Percentiles rank a stretch among this genome's conserved stretches.
phyloP scores from a whole-genome alignment of 2,113 vertebrate species.

The Zapus hudsonius region DNA sequence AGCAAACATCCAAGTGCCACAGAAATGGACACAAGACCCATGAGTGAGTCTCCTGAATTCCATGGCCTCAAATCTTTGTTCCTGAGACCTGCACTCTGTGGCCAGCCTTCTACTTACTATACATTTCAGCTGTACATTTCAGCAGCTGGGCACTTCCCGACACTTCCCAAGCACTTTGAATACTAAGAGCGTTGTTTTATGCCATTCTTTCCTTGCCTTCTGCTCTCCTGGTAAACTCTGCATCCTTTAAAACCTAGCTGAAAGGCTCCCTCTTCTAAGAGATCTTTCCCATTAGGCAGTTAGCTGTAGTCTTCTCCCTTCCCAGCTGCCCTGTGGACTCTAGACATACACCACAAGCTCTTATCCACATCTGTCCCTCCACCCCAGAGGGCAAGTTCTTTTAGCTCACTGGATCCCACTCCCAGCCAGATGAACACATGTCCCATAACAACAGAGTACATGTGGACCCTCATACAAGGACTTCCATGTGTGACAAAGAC shows the following conservation, averaged over 20 bases:
- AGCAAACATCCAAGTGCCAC: background rate
- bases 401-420: background rate
- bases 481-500: background rate
- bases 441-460: background rate
- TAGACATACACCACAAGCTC: rapidly evolving
- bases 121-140: background rate
- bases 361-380: background rate
- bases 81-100: background rate
- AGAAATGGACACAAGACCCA: background rate
- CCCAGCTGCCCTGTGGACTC: background rate
- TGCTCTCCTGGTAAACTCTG: background rate
- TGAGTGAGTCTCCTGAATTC: background rate
- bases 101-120: background rate
- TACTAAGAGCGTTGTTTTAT: background rate
- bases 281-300: background rate
- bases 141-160: background rate
- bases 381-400: background rate
- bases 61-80: background rate
- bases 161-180: background rate
- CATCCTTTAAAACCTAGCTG: constrained; percentile 3
- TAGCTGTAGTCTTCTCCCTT: background rate
- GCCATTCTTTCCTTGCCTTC: background rate
- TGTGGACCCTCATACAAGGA: background rate
- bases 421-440: background rate
- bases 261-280: background rate